Base-by-base conservation (phyloP, 2,113 vertebrate species). In the Saguinus midas region DNA sequence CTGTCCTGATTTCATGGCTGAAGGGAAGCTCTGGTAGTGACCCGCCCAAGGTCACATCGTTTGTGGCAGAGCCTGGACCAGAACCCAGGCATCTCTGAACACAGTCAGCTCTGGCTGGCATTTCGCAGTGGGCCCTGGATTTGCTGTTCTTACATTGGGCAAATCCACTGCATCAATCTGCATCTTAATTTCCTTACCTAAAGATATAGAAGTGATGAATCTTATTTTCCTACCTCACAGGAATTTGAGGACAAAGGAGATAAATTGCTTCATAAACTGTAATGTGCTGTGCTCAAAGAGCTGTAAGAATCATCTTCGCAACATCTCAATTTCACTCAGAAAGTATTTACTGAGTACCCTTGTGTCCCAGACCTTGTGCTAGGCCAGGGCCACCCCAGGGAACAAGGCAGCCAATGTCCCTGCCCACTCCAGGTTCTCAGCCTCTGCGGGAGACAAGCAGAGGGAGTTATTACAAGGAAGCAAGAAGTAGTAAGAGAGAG, bases 321-420 rank as follows among this genome's bases (percentile, higher is more conserved):
- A n/a, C 17, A 66, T 13, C 82, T 35, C 3, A 1, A 16, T 55
- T 64, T 75, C 76, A 43, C 4, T 93, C 64, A 48, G 55, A 61
- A 79, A 57, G 25, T 43, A 70, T 61, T 75, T 45, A 35, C 70
- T 20, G 55, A 57, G 81, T 11, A 27, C 45, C 40, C 78, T 57
- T 52, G 45, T 37, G 55, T 5, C 61, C 55, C 40, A 29, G 43
- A 57, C 10, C 2, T 37, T 58, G 76, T 45, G 57, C 8, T 32
- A 64, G 45, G 79, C n/a, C 75, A 37, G 70, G 72, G 70, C 13
- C 23, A 61, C 25, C 58, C 16, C 14, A 64, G 11, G 14, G 32
- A 55, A 48, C 0, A 1, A 70, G 80, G 37, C 10, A 6, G 61
- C 12, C 18, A 0, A 10, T 0, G 8, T 27, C n/a, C 75, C 88